Evolutionary conservation across 2,797 vertebrate species (phyloP), one percentile per base, ranked within the genome.

Genomic region (Microhierax caerulescens): DNA sequence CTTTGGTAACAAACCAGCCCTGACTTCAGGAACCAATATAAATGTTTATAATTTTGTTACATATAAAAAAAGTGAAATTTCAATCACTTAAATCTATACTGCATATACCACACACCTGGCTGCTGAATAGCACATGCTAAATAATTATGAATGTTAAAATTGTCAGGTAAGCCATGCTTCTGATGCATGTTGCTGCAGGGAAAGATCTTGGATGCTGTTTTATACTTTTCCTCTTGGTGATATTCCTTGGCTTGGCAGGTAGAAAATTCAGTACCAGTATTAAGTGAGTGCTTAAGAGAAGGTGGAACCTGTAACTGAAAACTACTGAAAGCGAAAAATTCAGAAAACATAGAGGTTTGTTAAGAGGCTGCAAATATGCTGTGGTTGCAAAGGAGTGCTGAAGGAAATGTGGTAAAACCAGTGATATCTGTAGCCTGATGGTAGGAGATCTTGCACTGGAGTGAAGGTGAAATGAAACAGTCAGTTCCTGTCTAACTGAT

Each of bases 1-100:
- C 91, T 99, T 99, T 64, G 99, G 99, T 93, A 99, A 98, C 97
- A 98, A 98, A 93, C 98, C 98, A 6, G 94, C 99, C 30, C 98
- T 99, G 80, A 97, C 98, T 18, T 98, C 98, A 69, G 99, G 98
- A 85, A 92, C 98, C 5, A 98, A 98, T 89, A 97, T 98, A 96
- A 98, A 98, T 98, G 96, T 98, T 41, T 98, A 98, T 65, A 98
- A 85, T 74, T 98, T 99, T 65, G 98, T 98, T 98, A 93, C 96
- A 98, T 96, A 88, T 21, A 50, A 73, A 25, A 63, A 25, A 23
- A 79, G 57, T 9, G 86, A 88, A 84, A 39, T 93, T 64, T 96
- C 70, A 13, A 1, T 93, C 88, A 83, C 50, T 93, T 85, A 81
- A 73, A 85, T 39, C 91, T 95, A 56, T 92, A 28, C 96, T 97